Conservation (phyloP, 53 echinoderm and acorn worm genomes). For the Antedon mediterranea region DNA sequence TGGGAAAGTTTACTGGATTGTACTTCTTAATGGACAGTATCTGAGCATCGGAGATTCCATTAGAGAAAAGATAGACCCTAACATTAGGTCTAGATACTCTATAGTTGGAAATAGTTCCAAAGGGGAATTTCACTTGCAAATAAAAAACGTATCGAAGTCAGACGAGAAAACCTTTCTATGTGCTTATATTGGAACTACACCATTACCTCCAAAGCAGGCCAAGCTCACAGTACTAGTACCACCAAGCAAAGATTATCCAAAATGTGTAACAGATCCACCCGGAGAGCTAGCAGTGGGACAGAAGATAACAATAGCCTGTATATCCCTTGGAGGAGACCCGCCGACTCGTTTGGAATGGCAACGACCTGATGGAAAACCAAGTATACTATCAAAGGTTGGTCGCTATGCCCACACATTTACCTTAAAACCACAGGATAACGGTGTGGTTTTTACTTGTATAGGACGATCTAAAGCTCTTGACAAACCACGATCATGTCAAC, state of each 20-base stretch:
- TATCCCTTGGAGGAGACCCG: conserved; percentile 69
- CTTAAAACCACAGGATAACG: conserved; percentile 76
- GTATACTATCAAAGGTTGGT: neutral
- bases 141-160: conserved; percentile 36
- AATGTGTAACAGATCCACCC: conserved; percentile 12
- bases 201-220: conserved; percentile 27
- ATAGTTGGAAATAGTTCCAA: conserved; percentile 47
- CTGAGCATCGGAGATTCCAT: conserved; percentile 47
- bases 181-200: conserved; percentile 53
- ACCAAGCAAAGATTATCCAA: conserved; percentile 47
- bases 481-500: conserved; percentile 34
- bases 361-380: conserved; percentile 30
- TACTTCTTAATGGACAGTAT: conserved; percentile 39
- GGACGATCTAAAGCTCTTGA: conserved; percentile 67
- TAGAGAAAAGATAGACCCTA: conserved; percentile 29
- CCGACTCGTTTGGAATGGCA: conserved; percentile 65
- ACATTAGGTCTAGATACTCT: conserved; percentile 38
- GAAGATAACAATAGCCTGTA: conserved; percentile 49
- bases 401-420: conserved; percentile 43
- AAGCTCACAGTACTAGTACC: conserved; percentile 64
- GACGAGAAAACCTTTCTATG: conserved; percentile 66
- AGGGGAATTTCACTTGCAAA: conserved; percentile 68
- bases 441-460: conserved; percentile 61
- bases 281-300: conserved; percentile 22
- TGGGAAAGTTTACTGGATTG: conserved; percentile 27